Percentiles rank a stretch among this genome's conserved stretches.
Evolutionary conservation across 2,113 vertebrate species (phyloP).

Genomic region (Chaetura pelagica): DNA sequence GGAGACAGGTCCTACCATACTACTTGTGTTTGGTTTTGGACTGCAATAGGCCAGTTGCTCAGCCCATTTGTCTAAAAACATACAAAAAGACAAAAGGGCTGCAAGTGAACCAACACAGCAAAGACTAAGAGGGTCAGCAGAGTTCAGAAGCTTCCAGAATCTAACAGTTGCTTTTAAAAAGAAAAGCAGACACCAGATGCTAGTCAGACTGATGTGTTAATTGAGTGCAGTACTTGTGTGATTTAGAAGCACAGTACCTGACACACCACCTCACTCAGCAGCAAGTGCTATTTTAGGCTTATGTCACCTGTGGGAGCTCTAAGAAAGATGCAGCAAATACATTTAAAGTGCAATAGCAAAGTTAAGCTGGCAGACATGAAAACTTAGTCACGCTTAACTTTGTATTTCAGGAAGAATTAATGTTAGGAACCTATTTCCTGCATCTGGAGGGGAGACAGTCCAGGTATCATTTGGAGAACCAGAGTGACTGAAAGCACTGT

Average conservation of each 20-base stretch:
- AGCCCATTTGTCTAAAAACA: background rate
- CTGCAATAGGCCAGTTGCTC: background rate
- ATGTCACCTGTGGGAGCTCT: background rate
- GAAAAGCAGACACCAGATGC: background rate
- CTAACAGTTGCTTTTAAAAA: background rate
- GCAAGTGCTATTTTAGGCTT: background rate
- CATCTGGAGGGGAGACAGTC: background rate
- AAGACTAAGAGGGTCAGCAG: background rate
- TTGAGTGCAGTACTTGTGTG: background rate
- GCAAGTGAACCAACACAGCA: fast-evolving
- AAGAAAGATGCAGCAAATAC: background rate
- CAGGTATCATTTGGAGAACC: background rate
- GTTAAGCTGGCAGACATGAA: background rate
- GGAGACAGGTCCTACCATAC: background rate
- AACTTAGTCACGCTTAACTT: background rate
- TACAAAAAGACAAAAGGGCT: background rate
- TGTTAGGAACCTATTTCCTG: background rate
- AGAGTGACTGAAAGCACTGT: background rate
- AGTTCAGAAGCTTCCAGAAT: background rate
- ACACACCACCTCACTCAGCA: background rate
- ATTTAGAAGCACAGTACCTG: background rate
- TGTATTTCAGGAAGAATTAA: background rate
- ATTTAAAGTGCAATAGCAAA: background rate
- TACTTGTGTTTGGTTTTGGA: background rate
- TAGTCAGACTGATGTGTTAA: background rate